Conservation (phyloP, 2,888 invertebrate species). For the Thereva unica region DNA sequence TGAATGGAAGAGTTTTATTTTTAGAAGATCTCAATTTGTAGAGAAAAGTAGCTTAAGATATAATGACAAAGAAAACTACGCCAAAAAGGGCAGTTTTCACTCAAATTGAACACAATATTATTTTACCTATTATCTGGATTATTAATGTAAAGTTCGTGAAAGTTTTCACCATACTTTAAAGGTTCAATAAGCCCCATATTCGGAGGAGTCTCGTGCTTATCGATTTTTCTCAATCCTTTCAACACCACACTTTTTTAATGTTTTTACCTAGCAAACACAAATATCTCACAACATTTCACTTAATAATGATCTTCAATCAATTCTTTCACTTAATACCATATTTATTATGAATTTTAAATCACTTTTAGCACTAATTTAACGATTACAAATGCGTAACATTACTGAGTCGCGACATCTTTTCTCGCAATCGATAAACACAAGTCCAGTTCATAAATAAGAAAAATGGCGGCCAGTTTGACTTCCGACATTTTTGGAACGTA, state of each 20-base stretch:
- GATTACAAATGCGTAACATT: background rate
- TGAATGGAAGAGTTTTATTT: too few species aligned
- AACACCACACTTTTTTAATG: background rate
- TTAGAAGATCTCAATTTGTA: too few species aligned
- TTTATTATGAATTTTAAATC: background rate
- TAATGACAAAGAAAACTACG: background rate
- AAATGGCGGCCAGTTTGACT: background rate
- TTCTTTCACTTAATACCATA: background rate
- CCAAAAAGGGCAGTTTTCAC: background rate
- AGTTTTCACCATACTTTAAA: constrained; percentile 57
- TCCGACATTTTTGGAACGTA: constrained; percentile 24
- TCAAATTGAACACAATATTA: background rate
- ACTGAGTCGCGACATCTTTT: background rate
- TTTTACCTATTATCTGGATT: constrained; percentile 51
- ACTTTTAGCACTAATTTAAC: background rate
- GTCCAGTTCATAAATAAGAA: background rate
- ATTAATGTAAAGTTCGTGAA: constrained; percentile 57
- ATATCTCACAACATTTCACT: background rate
- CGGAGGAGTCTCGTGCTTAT: background rate
- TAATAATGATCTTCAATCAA: background rate
- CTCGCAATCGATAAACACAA: constrained; percentile 14
- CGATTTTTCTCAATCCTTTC: constrained; percentile 11
- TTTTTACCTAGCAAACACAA: background rate
- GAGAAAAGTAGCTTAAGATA: background rate
- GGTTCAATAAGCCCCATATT: constrained; percentile 55